A percentile compares a stretch with the other conserved stretches of the same genome.
These are phyloP conservation scores for Phylloscopus trochiloides DNA, from an alignment of 2,113 vertebrate species.

Conservation along the genomic window DNA sequence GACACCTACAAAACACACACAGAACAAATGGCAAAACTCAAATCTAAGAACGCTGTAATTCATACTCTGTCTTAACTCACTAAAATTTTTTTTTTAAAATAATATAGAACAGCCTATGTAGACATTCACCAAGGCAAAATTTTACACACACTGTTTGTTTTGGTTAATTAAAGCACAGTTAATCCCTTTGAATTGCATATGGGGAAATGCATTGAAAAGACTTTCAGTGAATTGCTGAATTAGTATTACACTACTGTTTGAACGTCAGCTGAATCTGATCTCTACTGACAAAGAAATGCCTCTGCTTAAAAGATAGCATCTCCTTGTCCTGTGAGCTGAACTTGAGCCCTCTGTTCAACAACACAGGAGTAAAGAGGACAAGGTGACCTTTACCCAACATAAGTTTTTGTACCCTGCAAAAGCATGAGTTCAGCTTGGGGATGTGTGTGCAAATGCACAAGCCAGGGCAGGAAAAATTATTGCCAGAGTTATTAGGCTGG, in stretches of 20 bases:
- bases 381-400: neutral
- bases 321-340: neutral
- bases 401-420: neutral
- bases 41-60: neutral
- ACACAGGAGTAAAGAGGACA: neutral
- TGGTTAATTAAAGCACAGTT: neutral
- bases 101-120: neutral
- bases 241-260: neutral
- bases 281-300: neutral
- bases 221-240: neutral
- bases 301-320: neutral
- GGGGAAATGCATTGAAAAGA: neutral
- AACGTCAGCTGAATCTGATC: neutral
- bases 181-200: neutral
- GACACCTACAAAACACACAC: rapidly evolving
- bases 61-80: neutral
- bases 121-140: neutral
- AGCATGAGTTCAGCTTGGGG: neutral
- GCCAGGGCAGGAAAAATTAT: neutral
- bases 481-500: neutral
- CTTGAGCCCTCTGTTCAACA: neutral
- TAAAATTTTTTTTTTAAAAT: neutral
- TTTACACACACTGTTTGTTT: neutral
- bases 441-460: neutral
- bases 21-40: neutral